Percentiles rank a stretch among this genome's conserved stretches.
These are phyloP conservation scores for Mormoops blainvillei DNA, from an alignment of 2,113 vertebrate genomes.

Conservation along the genomic window DNA sequence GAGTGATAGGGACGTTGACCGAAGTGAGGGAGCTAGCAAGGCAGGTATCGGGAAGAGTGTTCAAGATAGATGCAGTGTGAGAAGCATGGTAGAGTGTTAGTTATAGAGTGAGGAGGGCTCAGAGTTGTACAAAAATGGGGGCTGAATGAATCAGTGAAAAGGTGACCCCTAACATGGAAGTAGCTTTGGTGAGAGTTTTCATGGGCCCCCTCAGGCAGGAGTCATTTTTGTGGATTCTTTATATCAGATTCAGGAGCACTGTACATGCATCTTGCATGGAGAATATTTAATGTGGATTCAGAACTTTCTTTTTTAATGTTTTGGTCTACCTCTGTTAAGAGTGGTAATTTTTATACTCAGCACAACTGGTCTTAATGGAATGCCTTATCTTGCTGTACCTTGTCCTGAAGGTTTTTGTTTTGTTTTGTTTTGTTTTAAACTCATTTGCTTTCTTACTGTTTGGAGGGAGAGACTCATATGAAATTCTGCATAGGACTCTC, in stretches of 20 bases:
- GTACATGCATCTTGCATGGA: background rate
- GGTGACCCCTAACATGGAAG: background rate
- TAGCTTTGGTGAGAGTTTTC: background rate
- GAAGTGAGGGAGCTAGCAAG: background rate
- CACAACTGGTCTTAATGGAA: background rate
- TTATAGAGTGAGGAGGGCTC: background rate
- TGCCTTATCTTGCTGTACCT: background rate
- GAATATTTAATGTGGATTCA: background rate
- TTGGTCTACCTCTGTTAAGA: background rate
- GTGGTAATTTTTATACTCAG: background rate
- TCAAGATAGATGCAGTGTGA: background rate
- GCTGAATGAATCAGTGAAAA: background rate
- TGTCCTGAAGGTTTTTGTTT: background rate
- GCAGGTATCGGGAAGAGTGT: background rate
- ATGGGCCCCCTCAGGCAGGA: background rate
- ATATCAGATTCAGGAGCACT: background rate
- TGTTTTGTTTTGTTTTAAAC: background rate
- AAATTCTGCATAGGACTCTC: background rate
- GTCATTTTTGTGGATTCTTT: background rate
- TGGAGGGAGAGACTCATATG: background rate
- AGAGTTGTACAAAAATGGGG: background rate
- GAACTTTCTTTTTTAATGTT: background rate
- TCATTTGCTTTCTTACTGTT: background rate
- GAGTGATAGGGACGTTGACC: background rate
- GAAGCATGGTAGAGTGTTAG: background rate